Base-by-base conservation (phyloP, 2,888 invertebrate genomes). In the Eristalinus sepulchralis region DNA sequence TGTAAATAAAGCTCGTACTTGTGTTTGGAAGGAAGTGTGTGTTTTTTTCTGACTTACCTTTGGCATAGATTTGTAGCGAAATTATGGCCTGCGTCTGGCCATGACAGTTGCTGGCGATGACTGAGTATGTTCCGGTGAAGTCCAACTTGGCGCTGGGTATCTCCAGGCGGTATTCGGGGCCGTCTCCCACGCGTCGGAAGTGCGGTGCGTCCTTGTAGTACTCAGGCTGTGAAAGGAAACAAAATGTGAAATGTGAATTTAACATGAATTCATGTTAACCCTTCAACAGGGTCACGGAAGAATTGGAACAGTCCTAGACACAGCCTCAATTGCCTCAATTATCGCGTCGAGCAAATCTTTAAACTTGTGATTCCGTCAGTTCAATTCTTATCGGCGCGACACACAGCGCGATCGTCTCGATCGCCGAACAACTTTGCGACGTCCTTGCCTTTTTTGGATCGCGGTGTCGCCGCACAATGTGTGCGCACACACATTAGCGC, bases 1-100 rank as follows among this genome's bases (percentile, higher is more conserved):
- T 53, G 47, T 47, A 57, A 83, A 86, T 73, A 80, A 73, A 75
- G 1, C 27, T 53, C 64, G n/a, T 62, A n/a, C 17, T 20, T 55
- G n/a, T 31, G 10, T 20, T 13, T 68, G 11, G 17, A 47, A 8
- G 47, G 5, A n/a, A 47, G 17, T 17, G 47, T 47, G 47, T 17
- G 17, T 27, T 47, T 13, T 36, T 53, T 0, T 39, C n/a, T 17
- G n/a, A 55, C 92, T 91, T 92, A 96, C 97, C 97, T 95, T 95
- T 96, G 88, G 96, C 96, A 92, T 95, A 95, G 90, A 97, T 96
- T 93, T 97, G 97, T 75, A 97, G 93, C 0, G 97, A 97, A 90
- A 97, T 97, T 91, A 97, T 95, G 59, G 97, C 97, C 92, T 97
- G 97, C 33, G 96, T 95, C 91, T 97, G 96, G 71, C 97, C 97